Evolutionary conservation across 2,797 vertebrate species (phyloP).

Genomic region (Kryptopterus vitreolus): DNA sequence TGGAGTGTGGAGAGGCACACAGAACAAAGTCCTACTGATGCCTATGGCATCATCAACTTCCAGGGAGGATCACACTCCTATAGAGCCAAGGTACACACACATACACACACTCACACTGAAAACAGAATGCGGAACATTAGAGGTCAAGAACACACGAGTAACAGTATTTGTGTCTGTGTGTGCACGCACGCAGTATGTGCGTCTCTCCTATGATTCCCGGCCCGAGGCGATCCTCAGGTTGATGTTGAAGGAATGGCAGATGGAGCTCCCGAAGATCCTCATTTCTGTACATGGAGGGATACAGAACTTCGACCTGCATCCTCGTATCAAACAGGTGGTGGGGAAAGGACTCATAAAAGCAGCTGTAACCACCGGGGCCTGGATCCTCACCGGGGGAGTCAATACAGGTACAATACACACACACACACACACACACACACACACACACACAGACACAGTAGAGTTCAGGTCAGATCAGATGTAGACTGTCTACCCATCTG

Average conservation of each 20-base stretch:
- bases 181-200: conserved; percentile 82
- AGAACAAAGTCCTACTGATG: conserved; percentile 91
- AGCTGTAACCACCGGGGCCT: conserved; percentile 96
- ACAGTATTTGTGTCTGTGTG: neutral
- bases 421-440: conserved; percentile 9
- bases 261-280: conserved; percentile 98
- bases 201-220: conserved; percentile 89
- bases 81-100: conserved; percentile 87
- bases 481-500: too few species aligned
- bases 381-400: conserved; percentile 98
- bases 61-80: conserved; percentile 99
- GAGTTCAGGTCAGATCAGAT: too few species aligned
- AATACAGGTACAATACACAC: conserved; percentile 83
- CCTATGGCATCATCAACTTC: conserved; percentile 97
- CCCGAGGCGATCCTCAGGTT: conserved; percentile 91
- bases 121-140: too few species aligned
- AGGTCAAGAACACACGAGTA: neutral
- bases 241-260: conserved; percentile 98
- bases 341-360: conserved; percentile 99
- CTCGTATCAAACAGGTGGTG: conserved; percentile 94
- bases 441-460: conserved; percentile 9
- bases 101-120: neutral
- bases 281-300: conserved; percentile 97
- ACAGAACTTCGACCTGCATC: conserved; percentile 98
- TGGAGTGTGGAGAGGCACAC: conserved; percentile 98